Base-by-base conservation (phyloP, 2,888 invertebrate species). In the Hydrotaea cyrtoneurina region DNA sequence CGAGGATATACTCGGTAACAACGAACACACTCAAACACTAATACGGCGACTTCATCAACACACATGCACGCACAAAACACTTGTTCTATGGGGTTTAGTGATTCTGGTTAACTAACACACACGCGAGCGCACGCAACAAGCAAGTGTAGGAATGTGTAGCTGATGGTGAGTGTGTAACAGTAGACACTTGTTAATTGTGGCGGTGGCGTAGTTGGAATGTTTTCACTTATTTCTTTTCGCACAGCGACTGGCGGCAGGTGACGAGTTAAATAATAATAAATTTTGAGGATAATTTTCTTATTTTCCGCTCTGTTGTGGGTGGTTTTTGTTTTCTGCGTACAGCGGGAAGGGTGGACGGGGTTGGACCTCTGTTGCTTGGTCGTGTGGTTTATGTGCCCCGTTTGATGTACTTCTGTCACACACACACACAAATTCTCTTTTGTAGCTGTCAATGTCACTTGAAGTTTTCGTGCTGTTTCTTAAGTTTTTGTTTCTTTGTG, bases 391-490 rank as follows among this genome's bases (percentile, higher is more conserved):
- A 21, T 53, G 21, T 46, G 39, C 46, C 80, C 46, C 81, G 69
- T 76, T 85, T 69, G 36, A 76, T 80, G 76, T 80, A 80, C 69
- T 80, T 82, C 86, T 86, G 86, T 82, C 83, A 86, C 81, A 78
- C 36, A 13, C 26, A 66, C 57, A 59, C 55, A 62, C 2, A 31
- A 19, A 46, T 62, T 62, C 31, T 39, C 23, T 17, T 31, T 36
- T 31, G 66, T 26, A 19, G 55, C 39, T 83, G 78, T 80, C 82
- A 85, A 82, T 86, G 85, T 73, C 83, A 83, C 81, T 83, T 71
- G 69, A n/a, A 55, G 50, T 66, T 84, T 78, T 80, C 85, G 77
- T 80, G 78, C 82, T 83, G 80, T 84, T 83, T 19, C 81, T 23
- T 82, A 7, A 31, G 78, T 81, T 80, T 82, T 83, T 82, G 80